Base-by-base conservation (phyloP, 2,113 vertebrate genomes). In the Dryoscopus gambensis region DNA sequence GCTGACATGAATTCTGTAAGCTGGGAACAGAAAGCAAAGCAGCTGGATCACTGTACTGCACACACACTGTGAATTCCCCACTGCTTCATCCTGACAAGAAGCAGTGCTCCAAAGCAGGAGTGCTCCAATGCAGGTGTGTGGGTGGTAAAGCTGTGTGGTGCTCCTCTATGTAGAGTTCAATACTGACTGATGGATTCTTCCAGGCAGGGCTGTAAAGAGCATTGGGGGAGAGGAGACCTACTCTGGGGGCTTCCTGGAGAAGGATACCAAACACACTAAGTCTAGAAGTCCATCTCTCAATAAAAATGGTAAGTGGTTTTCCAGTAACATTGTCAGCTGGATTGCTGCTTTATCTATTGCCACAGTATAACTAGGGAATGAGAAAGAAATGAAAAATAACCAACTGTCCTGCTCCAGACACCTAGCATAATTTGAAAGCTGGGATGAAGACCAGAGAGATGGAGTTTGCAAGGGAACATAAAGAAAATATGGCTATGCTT, bases 1-100 rank as follows among this genome's bases (percentile, higher is more conserved):
- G 94, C 99, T 99, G 95, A 99, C 98, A 60, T 99, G 99, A 95
- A 99, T 99, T 97, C 98, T 98, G 97, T 99, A 99, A 97, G 98
- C 99, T 99, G 96, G 35, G 74, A 95, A 95, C 20, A 40, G 60
- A 96, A 87, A 82, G n/a, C 35, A 88, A 55, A 91, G 47, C 79
- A 93, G 37, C 17, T 60, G 75, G 15, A n/a, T 95, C 67, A 80
- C 9, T 78, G 6, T 4, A 57, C 39, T 37, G 50, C 64, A 86
- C 35, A 46, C 31, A 84, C 1, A 3, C 35, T 50, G 56, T 0
- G 0, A 79, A 35, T 46, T 69, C 57, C 59, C 37, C 33, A 5
- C 55, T 49, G 33, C 69, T 87, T 67, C 44, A 13, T 52, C 15
- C 37, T 25, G 24, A 6, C 28, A 57, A 89, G 22, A 46, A 73